phyloP scores from a whole-genome alignment of 2,113 vertebrate genomes.

The Gallinago jamesoni region DNA sequence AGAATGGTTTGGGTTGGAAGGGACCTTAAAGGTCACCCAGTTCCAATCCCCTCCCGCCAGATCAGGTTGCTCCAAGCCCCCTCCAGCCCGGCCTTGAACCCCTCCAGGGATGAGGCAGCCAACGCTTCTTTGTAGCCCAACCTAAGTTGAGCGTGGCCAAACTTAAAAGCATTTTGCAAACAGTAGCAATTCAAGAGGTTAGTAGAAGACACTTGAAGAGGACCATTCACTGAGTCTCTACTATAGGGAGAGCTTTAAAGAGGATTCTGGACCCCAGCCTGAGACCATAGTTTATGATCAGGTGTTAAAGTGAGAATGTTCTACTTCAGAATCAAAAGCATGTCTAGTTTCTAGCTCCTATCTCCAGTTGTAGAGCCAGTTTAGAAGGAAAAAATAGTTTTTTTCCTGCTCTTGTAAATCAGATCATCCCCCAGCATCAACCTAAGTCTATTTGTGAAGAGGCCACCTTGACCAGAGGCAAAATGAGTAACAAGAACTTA shows the following conservation, averaged over 20 bases:
- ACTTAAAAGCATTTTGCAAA: not conserved
- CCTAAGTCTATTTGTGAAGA: not conserved
- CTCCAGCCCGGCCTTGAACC: too few relatives aligned
- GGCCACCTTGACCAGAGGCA: not conserved
- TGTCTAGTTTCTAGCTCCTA: not conserved
- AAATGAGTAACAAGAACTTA: conserved; percentile 71
- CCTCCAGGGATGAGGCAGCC: too few relatives aligned
- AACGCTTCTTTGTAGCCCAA: too few relatives aligned
- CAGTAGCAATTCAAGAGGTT: not conserved
- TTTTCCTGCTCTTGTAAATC: not conserved
- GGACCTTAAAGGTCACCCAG: too few relatives aligned
- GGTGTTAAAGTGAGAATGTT: not conserved
- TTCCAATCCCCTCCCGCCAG: too few relatives aligned
- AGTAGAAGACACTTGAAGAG: not conserved
- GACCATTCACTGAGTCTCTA: not conserved
- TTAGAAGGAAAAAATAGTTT: not conserved
- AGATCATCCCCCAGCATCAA: not conserved
- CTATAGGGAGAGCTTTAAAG: not conserved
- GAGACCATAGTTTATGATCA: not conserved
- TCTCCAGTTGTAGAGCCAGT: not conserved
- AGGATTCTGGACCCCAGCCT: not conserved
- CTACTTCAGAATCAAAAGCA: not conserved
- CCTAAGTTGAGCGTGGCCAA: too few relatives aligned
- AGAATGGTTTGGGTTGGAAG: too few relatives aligned
- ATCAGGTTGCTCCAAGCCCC: too few relatives aligned